Evolutionary conservation across 2,113 vertebrate species (phyloP).

Genomic region (Gymnogyps californianus): DNA sequence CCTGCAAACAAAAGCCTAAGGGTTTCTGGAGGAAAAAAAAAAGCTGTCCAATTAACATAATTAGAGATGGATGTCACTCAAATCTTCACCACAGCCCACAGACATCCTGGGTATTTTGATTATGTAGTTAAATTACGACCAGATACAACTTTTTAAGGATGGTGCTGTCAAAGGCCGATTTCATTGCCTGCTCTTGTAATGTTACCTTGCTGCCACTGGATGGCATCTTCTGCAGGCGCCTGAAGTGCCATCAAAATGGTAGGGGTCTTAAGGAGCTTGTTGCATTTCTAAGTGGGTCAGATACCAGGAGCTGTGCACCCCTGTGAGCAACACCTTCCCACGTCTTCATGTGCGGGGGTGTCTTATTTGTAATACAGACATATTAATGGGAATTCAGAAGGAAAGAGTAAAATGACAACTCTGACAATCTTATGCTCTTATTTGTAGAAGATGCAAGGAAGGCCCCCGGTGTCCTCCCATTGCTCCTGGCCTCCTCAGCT

Average conservation of each 20-base stretch:
- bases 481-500: neutral
- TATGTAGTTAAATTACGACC: neutral
- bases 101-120: neutral
- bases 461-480: fast-evolving
- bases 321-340: neutral
- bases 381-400: neutral
- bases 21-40: neutral
- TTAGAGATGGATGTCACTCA: conserved; percentile 24
- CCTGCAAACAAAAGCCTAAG: conserved; percentile 57
- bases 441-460: neutral
- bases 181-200: neutral
- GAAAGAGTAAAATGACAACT: neutral
- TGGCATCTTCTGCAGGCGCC: conserved; percentile 3
- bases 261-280: neutral
- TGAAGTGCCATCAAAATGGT: neutral
- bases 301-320: neutral
- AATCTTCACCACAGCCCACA: neutral
- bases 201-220: neutral
- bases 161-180: neutral
- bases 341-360: too few relatives aligned
- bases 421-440: neutral
- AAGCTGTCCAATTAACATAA: conserved; percentile 24
- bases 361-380: neutral
- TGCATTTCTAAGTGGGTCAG: neutral
- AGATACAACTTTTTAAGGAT: neutral